phyloP scores from a whole-genome alignment of 2,888 invertebrate species.

The Drosophila heteroneura region DNA sequence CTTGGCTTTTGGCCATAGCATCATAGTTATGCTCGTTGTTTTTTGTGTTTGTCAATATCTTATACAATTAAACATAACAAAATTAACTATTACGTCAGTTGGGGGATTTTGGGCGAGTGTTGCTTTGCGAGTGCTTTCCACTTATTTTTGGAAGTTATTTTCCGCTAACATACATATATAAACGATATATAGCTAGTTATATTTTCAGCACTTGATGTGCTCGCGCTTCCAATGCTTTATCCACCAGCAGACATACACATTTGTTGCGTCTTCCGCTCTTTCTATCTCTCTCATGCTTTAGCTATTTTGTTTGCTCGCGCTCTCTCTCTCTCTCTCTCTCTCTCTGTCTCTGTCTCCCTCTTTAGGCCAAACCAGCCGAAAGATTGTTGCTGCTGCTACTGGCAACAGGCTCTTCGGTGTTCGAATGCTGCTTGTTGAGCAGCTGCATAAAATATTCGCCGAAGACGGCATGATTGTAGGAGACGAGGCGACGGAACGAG shows the following conservation, averaged over 20 bases:
- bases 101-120: neutral
- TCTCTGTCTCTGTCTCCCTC: neutral
- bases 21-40: neutral
- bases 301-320: neutral
- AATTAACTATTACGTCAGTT: constrained; percentile 6
- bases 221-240: constrained; percentile 27
- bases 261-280: neutral
- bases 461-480: constrained; percentile 85
- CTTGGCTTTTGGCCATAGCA: constrained; percentile 5
- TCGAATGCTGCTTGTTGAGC: constrained; percentile 54
- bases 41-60: neutral
- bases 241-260: constrained; percentile 2
- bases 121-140: neutral
- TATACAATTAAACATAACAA: constrained; percentile 9
- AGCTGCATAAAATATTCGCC: constrained; percentile 83
- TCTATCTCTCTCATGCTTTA: neutral
- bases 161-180: constrained; percentile 2
- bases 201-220: constrained; percentile 12
- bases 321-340: neutral
- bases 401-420: constrained; percentile 17
- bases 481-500: constrained; percentile 83
- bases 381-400: constrained; percentile 16
- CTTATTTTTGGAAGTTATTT: neutral
- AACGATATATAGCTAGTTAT: neutral
- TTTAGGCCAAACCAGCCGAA: constrained; percentile 38